Evolutionary conservation across 2,113 vertebrate genomes (phyloP).

Genomic region (Ardeotis arabs): DNA sequence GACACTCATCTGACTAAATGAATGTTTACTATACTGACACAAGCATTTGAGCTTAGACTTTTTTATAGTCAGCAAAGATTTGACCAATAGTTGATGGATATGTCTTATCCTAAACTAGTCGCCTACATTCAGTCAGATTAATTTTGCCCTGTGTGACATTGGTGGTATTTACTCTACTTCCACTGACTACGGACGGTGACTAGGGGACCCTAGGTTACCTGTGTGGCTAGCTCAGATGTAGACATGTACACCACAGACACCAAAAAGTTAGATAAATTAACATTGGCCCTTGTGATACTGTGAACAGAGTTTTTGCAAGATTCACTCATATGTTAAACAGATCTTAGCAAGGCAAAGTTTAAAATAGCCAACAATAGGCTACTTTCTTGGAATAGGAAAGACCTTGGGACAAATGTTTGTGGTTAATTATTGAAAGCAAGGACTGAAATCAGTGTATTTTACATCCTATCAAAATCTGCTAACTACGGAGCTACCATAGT

Average conservation of each 20-base stretch:
- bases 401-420: not conserved
- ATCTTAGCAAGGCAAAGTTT: not conserved
- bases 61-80: not conserved
- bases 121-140: not conserved
- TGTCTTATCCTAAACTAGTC: not conserved
- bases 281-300: not conserved
- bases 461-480: not conserved
- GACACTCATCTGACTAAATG: not conserved
- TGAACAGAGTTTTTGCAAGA: not conserved
- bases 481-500: not conserved
- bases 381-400: not conserved
- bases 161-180: not conserved
- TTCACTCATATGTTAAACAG: not conserved
- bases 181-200: not conserved
- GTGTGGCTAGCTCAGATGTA: not conserved
- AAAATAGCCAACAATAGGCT: not conserved
- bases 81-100: not conserved
- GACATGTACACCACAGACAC: not conserved
- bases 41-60: not conserved
- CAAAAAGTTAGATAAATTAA: not conserved
- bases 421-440: not conserved
- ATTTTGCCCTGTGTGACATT: not conserved
- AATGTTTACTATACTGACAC: not conserved
- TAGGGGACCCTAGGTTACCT: not conserved
- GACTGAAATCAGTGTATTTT: not conserved